phyloP scores from a whole-genome alignment of 1,140 invertebrate genomes.

The Pseudoatta argentina region DNA sequence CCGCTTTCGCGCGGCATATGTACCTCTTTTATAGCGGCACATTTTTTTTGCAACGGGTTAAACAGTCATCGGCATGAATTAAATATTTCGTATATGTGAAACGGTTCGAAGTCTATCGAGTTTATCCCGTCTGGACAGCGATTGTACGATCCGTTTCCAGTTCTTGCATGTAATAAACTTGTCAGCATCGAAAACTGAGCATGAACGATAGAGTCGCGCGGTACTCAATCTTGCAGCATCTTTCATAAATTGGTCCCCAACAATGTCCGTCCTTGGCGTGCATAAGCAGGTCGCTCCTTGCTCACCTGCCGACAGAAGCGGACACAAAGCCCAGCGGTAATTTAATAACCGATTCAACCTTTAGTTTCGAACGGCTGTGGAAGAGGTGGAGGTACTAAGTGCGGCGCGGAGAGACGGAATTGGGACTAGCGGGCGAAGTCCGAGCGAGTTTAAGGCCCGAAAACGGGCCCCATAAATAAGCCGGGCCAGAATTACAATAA shows the following conservation, averaged over 20 bases:
- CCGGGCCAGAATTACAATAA: slow-evolving; percentile 83
- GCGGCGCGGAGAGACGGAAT: slow-evolving; percentile 55
- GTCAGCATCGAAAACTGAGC: slow-evolving; percentile 51
- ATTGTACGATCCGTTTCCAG: background rate
- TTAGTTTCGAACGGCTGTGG: slow-evolving; percentile 69
- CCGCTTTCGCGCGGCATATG: slow-evolving; percentile 5
- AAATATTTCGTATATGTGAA: background rate
- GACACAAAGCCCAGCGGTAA: slow-evolving; percentile 76
- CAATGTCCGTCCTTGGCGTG: slow-evolving; percentile 65
- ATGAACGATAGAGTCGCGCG: slow-evolving; percentile 27
- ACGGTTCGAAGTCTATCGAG: background rate
- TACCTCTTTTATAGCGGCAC: slow-evolving; percentile 41
- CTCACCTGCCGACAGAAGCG: slow-evolving; percentile 77
- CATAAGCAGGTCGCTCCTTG: slow-evolving; percentile 57
- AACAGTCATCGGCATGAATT: slow-evolving; percentile 17
- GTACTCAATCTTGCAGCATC: background rate
- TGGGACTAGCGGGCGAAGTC: slow-evolving; percentile 65
- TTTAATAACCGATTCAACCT: slow-evolving; percentile 82
- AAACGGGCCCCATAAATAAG: slow-evolving; percentile 82
- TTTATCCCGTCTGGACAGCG: background rate
- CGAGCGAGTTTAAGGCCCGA: slow-evolving; percentile 73
- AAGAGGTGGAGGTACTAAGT: slow-evolving; percentile 36
- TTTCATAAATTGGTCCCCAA: slow-evolving; percentile 71
- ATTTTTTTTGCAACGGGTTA: slow-evolving; percentile 34
- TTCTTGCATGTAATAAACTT: slow-evolving; percentile 44